Evolutionary conservation across 2,797 vertebrate species (phyloP), one percentile per base, ranked within the genome.

Genomic region (Tangara arthus): DNA sequence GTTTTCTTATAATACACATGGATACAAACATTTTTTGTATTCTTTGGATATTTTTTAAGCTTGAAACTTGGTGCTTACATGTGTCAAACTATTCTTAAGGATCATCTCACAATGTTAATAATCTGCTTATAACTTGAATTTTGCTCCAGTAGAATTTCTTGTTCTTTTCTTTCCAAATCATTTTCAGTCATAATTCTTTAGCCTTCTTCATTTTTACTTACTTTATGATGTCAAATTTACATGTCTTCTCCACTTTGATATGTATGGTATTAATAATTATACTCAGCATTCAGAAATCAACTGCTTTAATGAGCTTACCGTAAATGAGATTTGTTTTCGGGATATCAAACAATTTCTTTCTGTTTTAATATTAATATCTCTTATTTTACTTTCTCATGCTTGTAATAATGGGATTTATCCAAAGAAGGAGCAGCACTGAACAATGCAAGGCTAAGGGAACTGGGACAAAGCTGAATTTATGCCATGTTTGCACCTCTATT

Each of bases 71-170:
- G 59, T 86, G 75, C 85, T 93, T 95, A 72, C 50, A 30, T 80
- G 41, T 92, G 94, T 95, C 87, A 94, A 87, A 83, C 50, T 13
- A 18, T 92, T 91, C 61, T 94, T 91, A 81, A 70, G 88, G 79
- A 94, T 95, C 82, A 65, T 88, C 88, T 96, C 66, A 75, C 81
- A 75, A 56, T 79, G 82, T 82, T 95, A 92, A 77, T 96, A 95
- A 96, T 95, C 97, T 93, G 34, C 91, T 97, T 97, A 97, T 53
- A 92, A 89, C 63, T 86, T 76, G 53, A 79, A 49, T 93, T 81
- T 87, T 94, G 17, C 78, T 82, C 23, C 34, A 69, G 39, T 73
- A 79, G 55, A 82, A 90, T 86, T 87, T 80, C 7, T 0, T 30
- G 47, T 52, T 69, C 21, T 30, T 91, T 55, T 55, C 39, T 50